These are phyloP conservation scores for Heliconius aoede DNA, from an alignment of 2,888 invertebrate species.

Conservation along the genomic window DNA sequence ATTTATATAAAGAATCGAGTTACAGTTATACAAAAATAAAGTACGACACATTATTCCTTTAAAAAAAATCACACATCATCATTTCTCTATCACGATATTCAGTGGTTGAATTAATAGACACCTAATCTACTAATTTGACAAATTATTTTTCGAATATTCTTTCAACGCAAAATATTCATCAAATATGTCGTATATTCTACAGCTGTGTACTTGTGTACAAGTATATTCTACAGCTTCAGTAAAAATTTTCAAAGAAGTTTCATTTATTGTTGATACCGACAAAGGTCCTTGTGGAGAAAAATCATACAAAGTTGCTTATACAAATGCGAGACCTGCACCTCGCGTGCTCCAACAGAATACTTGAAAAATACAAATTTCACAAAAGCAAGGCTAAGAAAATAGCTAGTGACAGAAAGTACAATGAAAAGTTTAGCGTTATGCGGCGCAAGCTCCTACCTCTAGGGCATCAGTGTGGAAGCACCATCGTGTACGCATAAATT, in stretches of 20 bases:
- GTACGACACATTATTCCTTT: too few species aligned
- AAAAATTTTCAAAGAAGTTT: constrained; percentile 13
- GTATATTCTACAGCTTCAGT: neutral
- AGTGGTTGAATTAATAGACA: too few species aligned
- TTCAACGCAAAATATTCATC: neutral
- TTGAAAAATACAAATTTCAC: constrained; percentile 44
- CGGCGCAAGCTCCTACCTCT: constrained; percentile 42
- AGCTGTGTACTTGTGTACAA: too few species aligned
- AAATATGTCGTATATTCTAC: too few species aligned
- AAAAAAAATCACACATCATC: too few species aligned
- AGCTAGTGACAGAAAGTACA: constrained; percentile 51
- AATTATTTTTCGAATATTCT: neutral
- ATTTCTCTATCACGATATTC: too few species aligned
- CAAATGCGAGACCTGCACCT: constrained; percentile 36
- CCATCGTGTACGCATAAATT: constrained; percentile 22
- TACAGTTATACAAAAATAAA: too few species aligned
- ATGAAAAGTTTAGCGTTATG: constrained; percentile 52
- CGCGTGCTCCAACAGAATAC: constrained; percentile 36
- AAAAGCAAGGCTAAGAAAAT: constrained; percentile 52
- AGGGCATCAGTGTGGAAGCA: constrained; percentile 37
- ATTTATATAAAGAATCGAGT: too few species aligned
- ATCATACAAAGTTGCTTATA: constrained; percentile 31
- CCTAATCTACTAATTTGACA: too few species aligned
- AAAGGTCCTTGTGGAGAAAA: constrained; percentile 15
- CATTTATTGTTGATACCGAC: constrained; percentile 1